phyloP scores from a whole-genome alignment of 2,113 vertebrate species.

The Podarcis muralis region DNA sequence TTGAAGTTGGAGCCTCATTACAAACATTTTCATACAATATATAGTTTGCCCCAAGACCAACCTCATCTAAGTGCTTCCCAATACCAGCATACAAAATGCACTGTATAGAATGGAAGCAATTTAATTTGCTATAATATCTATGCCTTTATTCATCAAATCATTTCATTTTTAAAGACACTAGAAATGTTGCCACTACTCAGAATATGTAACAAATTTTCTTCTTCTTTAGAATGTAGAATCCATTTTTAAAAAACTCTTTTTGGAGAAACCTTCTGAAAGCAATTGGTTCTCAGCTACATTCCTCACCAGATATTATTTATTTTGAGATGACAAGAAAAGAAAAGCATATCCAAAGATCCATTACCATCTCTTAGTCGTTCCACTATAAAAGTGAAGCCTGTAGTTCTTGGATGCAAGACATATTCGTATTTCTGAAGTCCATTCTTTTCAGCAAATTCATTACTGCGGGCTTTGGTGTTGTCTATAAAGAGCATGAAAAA shows the following conservation, averaged over 20 bases:
- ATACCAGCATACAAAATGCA: background rate
- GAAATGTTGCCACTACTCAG: background rate
- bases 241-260: background rate
- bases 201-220: background rate
- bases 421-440: conserved; percentile 88
- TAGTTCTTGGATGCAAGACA: conserved; percentile 93
- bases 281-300: background rate
- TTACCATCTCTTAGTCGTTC: conserved; percentile 90
- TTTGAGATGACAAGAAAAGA: background rate
- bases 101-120: background rate
- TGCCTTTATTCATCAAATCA: background rate
- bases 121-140: background rate
- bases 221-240: background rate
- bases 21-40: background rate
- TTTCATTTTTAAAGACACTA: background rate
- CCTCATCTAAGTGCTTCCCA: background rate
- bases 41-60: background rate
- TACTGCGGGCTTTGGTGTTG: conserved; percentile 87
- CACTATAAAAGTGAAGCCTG: conserved; percentile 95
- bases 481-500: conserved; percentile 75
- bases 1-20: background rate
- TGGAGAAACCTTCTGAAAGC: background rate
- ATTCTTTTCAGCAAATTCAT: conserved; percentile 88
- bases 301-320: background rate
- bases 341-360: background rate